Conservation (phyloP, 2,797 vertebrate species). For the Tinamus major region DNA sequence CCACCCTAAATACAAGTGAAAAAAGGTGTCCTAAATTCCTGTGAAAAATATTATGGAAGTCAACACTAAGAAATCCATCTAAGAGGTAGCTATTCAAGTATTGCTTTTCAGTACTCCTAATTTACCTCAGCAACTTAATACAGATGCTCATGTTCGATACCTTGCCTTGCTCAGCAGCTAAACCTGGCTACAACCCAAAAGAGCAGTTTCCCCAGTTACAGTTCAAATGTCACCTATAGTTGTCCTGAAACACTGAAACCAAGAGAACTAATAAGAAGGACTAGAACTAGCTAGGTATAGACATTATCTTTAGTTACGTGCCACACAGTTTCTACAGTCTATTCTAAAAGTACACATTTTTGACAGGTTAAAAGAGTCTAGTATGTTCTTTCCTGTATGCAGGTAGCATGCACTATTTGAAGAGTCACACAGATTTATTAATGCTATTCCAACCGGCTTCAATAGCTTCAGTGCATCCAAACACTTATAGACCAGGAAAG, state of each 20-base stretch:
- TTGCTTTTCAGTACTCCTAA: neutral
- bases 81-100: neutral
- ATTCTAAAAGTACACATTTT: neutral
- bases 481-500: neutral
- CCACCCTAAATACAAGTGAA: neutral
- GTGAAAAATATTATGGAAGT: neutral
- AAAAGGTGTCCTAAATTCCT: neutral
- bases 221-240: neutral
- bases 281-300: neutral
- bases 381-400: neutral
- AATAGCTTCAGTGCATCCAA: neutral
- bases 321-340: neutral
- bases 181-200: neutral
- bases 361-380: neutral
- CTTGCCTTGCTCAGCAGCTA: neutral
- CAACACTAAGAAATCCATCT: neutral
- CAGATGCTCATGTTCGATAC: neutral
- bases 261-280: neutral
- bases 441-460: neutral
- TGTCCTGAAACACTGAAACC: neutral
- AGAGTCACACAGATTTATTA: neutral
- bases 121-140: neutral
- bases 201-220: neutral
- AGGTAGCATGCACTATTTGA: neutral
- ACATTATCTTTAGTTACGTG: neutral